Conservation (phyloP, 2,888 invertebrate species). For the Nemoura dubitans region DNA sequence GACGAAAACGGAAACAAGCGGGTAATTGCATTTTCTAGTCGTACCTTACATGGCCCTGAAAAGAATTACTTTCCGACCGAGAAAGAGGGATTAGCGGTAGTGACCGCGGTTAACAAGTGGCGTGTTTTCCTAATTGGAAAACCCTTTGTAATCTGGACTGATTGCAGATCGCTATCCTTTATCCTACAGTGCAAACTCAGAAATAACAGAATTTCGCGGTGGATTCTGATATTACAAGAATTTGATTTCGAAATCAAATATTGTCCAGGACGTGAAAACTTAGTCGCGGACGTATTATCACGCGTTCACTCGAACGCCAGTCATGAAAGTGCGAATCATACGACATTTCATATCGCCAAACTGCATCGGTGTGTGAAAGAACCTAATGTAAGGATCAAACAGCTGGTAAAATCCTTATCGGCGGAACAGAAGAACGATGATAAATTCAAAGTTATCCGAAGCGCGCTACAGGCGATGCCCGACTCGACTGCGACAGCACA, state of each 20-base stretch:
- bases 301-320: neutral
- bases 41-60: conserved; percentile 52
- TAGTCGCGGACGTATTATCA: neutral
- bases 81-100: conserved; percentile 57
- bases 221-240: conserved; percentile 18
- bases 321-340: neutral
- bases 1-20: too few species aligned
- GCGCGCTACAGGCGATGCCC: neutral
- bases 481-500: too few species aligned
- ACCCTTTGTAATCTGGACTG: neutral
- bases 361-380: neutral
- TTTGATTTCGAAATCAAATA: conserved; percentile 13
- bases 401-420: neutral
- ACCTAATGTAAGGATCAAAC: neutral
- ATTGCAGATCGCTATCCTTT: conserved; percentile 34
- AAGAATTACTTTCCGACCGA: conserved; percentile 59
- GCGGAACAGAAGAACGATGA: neutral
- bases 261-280: conserved; percentile 14
- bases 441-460: neutral
- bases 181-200: conserved; percentile 8
- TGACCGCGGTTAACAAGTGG: conserved; percentile 53
- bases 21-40: too few species aligned
- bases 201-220: neutral
- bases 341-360: neutral
- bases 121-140: neutral